Percentiles rank a stretch among this genome's conserved stretches.
phyloP scores from a whole-genome alignment of 2,113 vertebrate genomes.

The Chascanopsetta lugubris region DNA sequence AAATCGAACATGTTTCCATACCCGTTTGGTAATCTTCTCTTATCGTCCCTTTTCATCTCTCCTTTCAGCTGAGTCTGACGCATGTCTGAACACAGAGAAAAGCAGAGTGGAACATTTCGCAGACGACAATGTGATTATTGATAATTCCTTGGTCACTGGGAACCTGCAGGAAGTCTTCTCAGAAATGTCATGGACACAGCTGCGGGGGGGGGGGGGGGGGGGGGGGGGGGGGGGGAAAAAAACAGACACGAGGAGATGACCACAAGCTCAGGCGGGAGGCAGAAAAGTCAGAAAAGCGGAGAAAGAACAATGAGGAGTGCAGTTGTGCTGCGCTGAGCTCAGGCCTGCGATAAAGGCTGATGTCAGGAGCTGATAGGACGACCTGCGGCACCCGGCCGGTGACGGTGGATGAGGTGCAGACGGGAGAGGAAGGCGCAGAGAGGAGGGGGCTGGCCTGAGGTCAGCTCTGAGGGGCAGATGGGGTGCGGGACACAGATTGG shows the following conservation, averaged over 20 bases:
- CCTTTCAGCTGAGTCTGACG: constrained; percentile 19
- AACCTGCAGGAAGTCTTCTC: neutral
- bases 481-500: constrained; percentile 21
- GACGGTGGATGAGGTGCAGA: constrained; percentile 37
- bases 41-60: constrained; percentile 45
- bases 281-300: constrained; percentile 22
- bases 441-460: constrained; percentile 45
- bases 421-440: constrained; percentile 50
- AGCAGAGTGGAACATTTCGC: constrained; percentile 6
- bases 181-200: neutral
- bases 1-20: constrained; percentile 30
- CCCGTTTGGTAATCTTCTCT: constrained; percentile 36
- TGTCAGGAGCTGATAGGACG: constrained; percentile 62
- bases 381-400: constrained; percentile 27
- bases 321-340: constrained; percentile 45
- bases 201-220: neutral
- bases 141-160: neutral
- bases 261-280: constrained; percentile 18
- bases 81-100: constrained; percentile 43
- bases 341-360: constrained; percentile 60
- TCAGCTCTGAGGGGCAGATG: constrained; percentile 37
- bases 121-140: neutral
- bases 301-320: constrained; percentile 31
- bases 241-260: constrained; percentile 7
- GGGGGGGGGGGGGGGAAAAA: constrained; percentile 6